Evolutionary conservation across 2,797 vertebrate genomes (phyloP), one percentile per base, ranked within the genome.

Genomic region (Mycteria americana): DNA sequence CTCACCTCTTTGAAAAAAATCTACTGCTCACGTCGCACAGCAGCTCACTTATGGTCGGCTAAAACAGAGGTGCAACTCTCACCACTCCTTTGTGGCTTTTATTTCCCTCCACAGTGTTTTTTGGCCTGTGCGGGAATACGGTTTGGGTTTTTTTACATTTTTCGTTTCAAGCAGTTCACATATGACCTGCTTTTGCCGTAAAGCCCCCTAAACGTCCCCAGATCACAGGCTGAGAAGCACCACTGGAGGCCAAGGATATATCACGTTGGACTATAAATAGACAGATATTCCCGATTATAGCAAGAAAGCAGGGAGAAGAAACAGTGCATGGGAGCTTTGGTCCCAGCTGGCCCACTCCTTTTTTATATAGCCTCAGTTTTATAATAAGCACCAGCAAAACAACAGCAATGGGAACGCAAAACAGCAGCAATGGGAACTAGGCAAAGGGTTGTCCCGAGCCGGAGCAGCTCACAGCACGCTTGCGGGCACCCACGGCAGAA

Each of bases 351-450:
- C 51, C n/a, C 19, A 11, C 33, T 67, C 13, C 5, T 72, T 68
- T 83, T 88, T 92, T 62, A 80, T 51, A 85, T 6, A 94, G 43
- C n/a, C 11, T 68, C 30, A 51, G 35, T 65, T 85, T 91, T 70
- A 91, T 64, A 93, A 91, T 57, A 89, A 70, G 70, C 57, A 82
- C 21, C 43, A 78, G 53, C 46, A 79, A 85, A 85, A 64, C 23
- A 69, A 27, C 43, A 77, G 77, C 41, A 74, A 45, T 24, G 37
- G 53, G 45, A 85, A 57, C 16, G 48, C 31, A 51, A 45, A 88
- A 50, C 56, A 78, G 62, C 60, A 94, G 83, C 46, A 83, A 39
- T n/a, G 64, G 51, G 41, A 91, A 93, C 54, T 28, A 89, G 73
- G 90, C 53, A 57, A 68, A 59, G 65, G 82, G 78, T 10, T 93